Conservation (phyloP, 2,113 vertebrate species). For the Anarrhichthys ocellatus region DNA sequence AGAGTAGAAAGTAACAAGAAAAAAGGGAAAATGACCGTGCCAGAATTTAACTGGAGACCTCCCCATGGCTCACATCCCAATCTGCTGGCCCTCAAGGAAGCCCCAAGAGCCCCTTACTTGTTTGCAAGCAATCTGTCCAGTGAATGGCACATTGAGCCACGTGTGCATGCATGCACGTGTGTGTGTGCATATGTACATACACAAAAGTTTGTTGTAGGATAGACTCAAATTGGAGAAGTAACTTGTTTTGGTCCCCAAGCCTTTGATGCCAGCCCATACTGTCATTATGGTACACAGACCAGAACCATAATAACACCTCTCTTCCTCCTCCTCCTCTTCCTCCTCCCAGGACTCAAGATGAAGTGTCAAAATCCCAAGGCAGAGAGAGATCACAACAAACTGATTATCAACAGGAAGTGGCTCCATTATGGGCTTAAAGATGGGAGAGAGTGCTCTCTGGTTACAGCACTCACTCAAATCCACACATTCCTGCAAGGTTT, state of each 20-base stretch:
- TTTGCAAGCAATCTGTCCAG: slow-evolving; percentile 4
- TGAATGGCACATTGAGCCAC: slow-evolving; percentile 27
- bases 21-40: neutral
- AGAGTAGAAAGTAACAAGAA: neutral
- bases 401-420: slow-evolving; percentile 81
- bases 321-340: slow-evolving; percentile 7
- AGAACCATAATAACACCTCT: slow-evolving; percentile 55
- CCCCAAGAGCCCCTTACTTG: neutral
- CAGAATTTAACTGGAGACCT: neutral
- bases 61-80: neutral
- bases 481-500: slow-evolving; percentile 81
- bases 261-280: slow-evolving; percentile 51
- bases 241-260: neutral
- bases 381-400: slow-evolving; percentile 79
- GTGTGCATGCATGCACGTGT: slow-evolving; percentile 28
- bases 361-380: slow-evolving; percentile 76
- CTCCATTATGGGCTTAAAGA: slow-evolving; percentile 83
- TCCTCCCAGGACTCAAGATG: slow-evolving; percentile 51
- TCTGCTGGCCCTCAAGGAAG: neutral
- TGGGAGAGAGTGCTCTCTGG: slow-evolving; percentile 74
- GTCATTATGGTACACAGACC: slow-evolving; percentile 52
- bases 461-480: slow-evolving; percentile 79
- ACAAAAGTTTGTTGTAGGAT: slow-evolving; percentile 19
- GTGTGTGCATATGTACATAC: slow-evolving; percentile 16
- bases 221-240: slow-evolving; percentile 27